Base-by-base conservation (phyloP, 2,113 vertebrate genomes). In the Cyanocitta stelleri region DNA sequence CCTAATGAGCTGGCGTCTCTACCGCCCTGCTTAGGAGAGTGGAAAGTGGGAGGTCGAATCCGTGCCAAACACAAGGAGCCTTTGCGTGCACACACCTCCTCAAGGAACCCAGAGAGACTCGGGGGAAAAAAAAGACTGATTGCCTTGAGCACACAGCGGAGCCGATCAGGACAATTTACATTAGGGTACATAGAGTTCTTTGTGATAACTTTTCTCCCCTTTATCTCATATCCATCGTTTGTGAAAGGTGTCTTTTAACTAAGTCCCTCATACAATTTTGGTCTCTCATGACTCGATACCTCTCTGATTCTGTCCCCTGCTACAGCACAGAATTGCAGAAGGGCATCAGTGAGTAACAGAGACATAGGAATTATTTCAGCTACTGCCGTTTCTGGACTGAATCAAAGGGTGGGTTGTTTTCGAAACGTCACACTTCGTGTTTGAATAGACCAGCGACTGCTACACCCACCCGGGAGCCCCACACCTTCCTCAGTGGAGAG, bases 1-100 rank as follows among this genome's bases (percentile, higher is more conserved):
- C 85, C 62, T 75, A 86, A 90, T 33, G 86, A 90, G 86, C 92
- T 56, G 90, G 75, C 79, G 59, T 95, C 88, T 56, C 90, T 91
- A 95, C 61, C 23, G 17, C 69, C 30, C 69, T 7, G 3, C 81
- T 91, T 76, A 43, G 85, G 74, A 1, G 46, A 51, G 89, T 1
- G 87, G 64, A 2, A 43, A 71, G 87, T 6, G 86, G 68, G 73
- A 87, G 81, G 77, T 67, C 24, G 58, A 48, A 48, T 75, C 85
- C 1, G 61, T 9, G 32, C 55, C 44, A 7, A 62, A 17, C 43
- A 52, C 33, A 1, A 10, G 64, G 39, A 71, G 44, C 51, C 51
- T 32, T 27, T 15, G 51, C 7, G 1, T 19, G 79, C 79, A n/a
- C 49, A 1, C 46, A 22, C 0, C n/a, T 6, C 46, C 59, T 85